phyloP scores from a whole-genome alignment of 2,888 invertebrate genomes.

The Pheosia gnoma region DNA sequence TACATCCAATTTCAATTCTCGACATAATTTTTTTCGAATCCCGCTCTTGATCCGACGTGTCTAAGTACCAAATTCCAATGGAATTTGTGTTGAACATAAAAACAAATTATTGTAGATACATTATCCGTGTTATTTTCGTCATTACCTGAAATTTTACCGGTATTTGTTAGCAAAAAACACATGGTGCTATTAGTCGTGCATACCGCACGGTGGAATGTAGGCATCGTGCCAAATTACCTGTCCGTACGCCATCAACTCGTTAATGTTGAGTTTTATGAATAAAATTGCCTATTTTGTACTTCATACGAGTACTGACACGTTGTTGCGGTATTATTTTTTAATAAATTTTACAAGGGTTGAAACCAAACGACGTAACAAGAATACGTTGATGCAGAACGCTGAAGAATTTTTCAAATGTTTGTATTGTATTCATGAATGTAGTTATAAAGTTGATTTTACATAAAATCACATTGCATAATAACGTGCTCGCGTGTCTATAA shows the following conservation, averaged over 20 bases:
- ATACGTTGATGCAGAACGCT: conserved; percentile 8
- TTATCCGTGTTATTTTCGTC: conserved; percentile 54
- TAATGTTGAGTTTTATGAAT: conserved; percentile 57
- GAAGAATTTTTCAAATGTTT: conserved; percentile 19
- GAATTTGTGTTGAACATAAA: conserved; percentile 19
- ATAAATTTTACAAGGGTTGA: conserved; percentile 12
- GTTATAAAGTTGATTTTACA: conserved; percentile 36
- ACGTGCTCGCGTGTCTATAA: conserved; percentile 45
- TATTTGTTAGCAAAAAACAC: conserved; percentile 56
- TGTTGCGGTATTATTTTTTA: too few species aligned
- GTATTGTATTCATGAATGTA: conserved; percentile 30
- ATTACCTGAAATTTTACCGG: conserved; percentile 60
- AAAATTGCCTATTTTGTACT: conserved; percentile 54
- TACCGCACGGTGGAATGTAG: conserved; percentile 65
- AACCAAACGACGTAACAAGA: conserved; percentile 21
- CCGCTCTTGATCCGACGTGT: conserved; percentile 10
- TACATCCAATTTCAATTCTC: conserved; percentile 18
- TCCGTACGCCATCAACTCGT: conserved; percentile 53
- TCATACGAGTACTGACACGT: conserved; percentile 23
- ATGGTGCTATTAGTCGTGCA: conserved; percentile 58
- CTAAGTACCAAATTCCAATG: conserved; percentile 18
- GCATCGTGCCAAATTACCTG: conserved; percentile 71
- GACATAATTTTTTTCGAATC: conserved; percentile 11
- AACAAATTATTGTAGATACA: conserved; percentile 29
- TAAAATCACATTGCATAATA: conserved; percentile 42